Evolutionary conservation across 2,113 vertebrate species (phyloP).

Genomic region (Oophaga pumilio): DNA sequence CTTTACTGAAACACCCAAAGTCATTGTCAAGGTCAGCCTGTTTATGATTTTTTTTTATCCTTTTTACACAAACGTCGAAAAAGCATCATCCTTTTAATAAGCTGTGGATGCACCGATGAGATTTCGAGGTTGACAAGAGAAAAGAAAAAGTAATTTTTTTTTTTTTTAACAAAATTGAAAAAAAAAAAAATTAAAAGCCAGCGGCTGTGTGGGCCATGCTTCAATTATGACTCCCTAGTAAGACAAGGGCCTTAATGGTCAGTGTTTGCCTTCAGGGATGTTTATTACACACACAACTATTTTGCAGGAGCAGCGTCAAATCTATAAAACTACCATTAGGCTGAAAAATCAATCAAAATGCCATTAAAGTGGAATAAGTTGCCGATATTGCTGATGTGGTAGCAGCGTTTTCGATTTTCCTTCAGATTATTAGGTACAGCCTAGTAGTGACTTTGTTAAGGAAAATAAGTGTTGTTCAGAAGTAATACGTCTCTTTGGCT

Average conservation of each 20-base stretch:
- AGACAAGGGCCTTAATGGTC: conserved; percentile 99
- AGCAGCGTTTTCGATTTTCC: conserved; percentile 99
- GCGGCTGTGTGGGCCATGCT: conserved; percentile 98
- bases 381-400: conserved; percentile 99
- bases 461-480: conserved; percentile 99
- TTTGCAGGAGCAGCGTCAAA: conserved; percentile 99
- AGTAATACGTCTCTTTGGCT: conserved; percentile 99
- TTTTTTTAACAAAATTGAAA: conserved; percentile 11
- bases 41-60: conserved; percentile 90
- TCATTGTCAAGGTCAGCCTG: conserved; percentile 97
- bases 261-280: conserved; percentile 98
- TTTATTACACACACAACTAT: conserved; percentile 99
- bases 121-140: conserved; percentile 68
- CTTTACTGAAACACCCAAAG: conserved; percentile 98
- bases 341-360: conserved; percentile 99
- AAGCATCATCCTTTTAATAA: conserved; percentile 77
- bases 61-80: conserved; percentile 78
- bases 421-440: conserved; percentile 99
- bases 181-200: conserved; percentile 74
- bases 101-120: conserved; percentile 43
- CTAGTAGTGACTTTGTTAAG: conserved; percentile 99
- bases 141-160: conserved; percentile 65
- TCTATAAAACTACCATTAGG: conserved; percentile 99
- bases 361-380: conserved; percentile 99
- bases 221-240: conserved; percentile 98